Evolutionary conservation across 2,888 invertebrate genomes (phyloP), one percentile per base, ranked within the genome.

Genomic region (Drosophila ezoana): DNA sequence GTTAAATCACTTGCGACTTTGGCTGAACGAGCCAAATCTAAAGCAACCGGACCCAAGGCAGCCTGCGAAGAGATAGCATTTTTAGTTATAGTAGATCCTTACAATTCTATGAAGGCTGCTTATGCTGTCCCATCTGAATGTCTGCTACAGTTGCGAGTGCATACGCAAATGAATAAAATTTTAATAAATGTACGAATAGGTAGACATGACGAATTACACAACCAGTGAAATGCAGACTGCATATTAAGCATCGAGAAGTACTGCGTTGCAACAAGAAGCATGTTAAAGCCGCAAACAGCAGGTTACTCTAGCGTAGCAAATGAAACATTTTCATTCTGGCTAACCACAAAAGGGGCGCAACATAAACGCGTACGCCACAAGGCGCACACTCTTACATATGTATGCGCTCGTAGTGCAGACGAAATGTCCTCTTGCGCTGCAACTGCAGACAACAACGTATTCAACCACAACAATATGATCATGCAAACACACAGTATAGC

Each of bases 31-130:
- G 94, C 94, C 79, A 93, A 90, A 81, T 94, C 94, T 76, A 94
- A 91, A 9, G 95, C 94, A 74, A 95, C 93, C 16, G 95, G 95
- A 16, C 95, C 95, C 54, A 95, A 90, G 3, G 95, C 94, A 59
- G 95, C 95, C 95, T 95, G 48, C 43, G 57, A 57, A 28, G 40
- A 37, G 10, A 38, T 33, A 33, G n/a, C n/a, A 56, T 43, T n/a
- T 16, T 32, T 9, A 38, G 16, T 49, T 41, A 47, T 16, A 11
- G 14, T 4, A 49, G 45, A 59, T 67, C 49, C 64, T 32, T n/a
- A 43, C 40, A 38, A 35, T 48, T 52, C 56, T 35, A 33, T 13
- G 47, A 44, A 45, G 48, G 62, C 44, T 66, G 76, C 85, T 79
- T 72, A 53, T 63, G 69, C 35, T 58, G 58, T 37, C 23, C 20